These are phyloP conservation scores for Balaeniceps rex DNA, from an alignment of 2,113 vertebrate genomes.

Conservation along the genomic window DNA sequence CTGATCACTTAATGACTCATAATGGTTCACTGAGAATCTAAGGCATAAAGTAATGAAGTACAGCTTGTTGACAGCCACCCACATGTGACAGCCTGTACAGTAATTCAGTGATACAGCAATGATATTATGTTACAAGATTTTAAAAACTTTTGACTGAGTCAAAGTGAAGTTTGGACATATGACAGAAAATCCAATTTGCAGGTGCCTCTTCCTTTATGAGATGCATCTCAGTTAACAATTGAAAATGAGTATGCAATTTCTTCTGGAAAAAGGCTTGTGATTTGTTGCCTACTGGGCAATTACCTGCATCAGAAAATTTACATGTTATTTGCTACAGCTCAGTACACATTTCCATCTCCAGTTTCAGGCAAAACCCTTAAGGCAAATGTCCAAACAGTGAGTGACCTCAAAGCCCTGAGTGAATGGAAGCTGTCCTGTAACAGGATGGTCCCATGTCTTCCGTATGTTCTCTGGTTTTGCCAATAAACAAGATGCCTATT, in stretches of 20 bases:
- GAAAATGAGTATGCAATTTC: neutral
- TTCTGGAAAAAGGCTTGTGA: neutral
- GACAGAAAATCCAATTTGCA: neutral
- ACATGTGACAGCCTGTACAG: slow-evolving; percentile 17
- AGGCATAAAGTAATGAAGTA: slow-evolving; percentile 40
- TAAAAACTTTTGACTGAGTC: neutral
- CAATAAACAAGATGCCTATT: neutral
- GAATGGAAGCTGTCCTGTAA: neutral
- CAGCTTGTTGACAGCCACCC: slow-evolving; percentile 47
- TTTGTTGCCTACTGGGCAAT: neutral
- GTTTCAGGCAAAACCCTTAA: neutral
- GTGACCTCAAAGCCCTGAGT: neutral
- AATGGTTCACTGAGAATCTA: slow-evolving; percentile 50
- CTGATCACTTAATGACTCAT: slow-evolving; percentile 72
- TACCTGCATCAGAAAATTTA: neutral
- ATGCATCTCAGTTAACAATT: neutral
- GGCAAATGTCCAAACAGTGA: neutral
- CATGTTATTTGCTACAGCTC: neutral
- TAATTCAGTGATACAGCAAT: neutral
- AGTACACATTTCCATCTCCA: neutral
- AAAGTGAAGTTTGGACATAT: neutral
- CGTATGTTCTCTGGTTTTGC: neutral
- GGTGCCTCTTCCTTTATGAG: neutral
- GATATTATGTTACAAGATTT: neutral
- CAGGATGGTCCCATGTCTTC: neutral